These are phyloP conservation scores for Drosophila azteca DNA, from an alignment of 1,140 invertebrate species.

Conservation along the genomic window DNA sequence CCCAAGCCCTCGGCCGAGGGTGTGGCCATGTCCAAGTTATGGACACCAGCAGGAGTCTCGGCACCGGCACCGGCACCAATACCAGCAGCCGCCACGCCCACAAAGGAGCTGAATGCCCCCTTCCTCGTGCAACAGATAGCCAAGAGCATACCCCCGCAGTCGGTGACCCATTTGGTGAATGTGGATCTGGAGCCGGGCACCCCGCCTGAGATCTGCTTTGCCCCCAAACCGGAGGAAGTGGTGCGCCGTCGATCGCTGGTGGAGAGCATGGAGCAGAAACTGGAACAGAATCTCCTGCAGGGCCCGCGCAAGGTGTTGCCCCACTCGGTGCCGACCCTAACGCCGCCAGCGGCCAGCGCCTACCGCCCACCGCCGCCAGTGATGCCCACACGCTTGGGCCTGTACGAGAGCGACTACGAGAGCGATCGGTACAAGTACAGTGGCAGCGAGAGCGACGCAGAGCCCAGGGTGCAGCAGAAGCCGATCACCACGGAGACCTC, in stretches of 20 bases:
- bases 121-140: constrained; percentile 84
- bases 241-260: constrained; percentile 85
- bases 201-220: constrained; percentile 87
- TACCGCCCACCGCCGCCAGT: constrained; percentile 84
- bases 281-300: constrained; percentile 85
- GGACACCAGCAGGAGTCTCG: constrained; percentile 80
- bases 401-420: constrained; percentile 89
- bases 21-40: constrained; percentile 87
- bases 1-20: constrained; percentile 86
- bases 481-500: constrained; percentile 30
- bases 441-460: constrained; percentile 87
- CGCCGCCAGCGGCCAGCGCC: constrained; percentile 25
- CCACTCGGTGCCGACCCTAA: constrained; percentile 84
- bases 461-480: constrained; percentile 85
- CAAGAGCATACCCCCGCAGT: constrained; percentile 83
- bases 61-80: constrained; percentile 43
- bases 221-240: constrained; percentile 80
- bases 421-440: constrained; percentile 89
- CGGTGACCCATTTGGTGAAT: constrained; percentile 70
- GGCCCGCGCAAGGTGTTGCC: constrained; percentile 85
- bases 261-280: constrained; percentile 86
- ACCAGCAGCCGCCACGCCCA: constrained; percentile 68
- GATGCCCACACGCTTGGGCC: constrained; percentile 86
- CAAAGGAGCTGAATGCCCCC: constrained; percentile 85
- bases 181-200: constrained; percentile 86